A percentile compares a stretch with the other conserved stretches of the same genome.
Evolutionary conservation across 1,140 invertebrate species (phyloP).

Genomic region (Zaprionus tsacasi): DNA sequence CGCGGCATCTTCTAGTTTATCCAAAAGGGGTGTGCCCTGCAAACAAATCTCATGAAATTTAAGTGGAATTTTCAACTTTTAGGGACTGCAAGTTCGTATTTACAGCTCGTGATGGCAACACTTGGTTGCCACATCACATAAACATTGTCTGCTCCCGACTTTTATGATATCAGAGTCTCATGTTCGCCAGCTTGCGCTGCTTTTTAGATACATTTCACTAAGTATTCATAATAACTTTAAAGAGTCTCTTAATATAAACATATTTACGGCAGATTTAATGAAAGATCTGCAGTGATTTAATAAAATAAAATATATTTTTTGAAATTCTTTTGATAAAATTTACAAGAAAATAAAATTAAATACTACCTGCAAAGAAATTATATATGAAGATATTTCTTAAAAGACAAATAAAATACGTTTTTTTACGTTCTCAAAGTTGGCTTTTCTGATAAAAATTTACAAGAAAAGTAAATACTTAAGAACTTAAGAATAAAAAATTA

Average conservation of each 20-base stretch:
- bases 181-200: background rate
- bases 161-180: background rate
- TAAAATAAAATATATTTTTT: too few species aligned
- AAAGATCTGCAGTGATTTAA: too few species aligned
- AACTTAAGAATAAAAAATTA: too few species aligned
- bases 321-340: too few species aligned
- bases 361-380: too few species aligned
- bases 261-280: too few species aligned
- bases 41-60: constrained; percentile 41
- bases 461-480: too few species aligned
- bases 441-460: too few species aligned
- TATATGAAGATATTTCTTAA: too few species aligned
- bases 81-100: constrained; percentile 13
- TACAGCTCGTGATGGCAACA: constrained; percentile 3
- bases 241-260: background rate
- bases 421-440: too few species aligned
- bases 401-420: too few species aligned
- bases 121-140: constrained; percentile 14
- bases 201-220: background rate
- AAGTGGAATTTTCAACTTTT: constrained; percentile 47
- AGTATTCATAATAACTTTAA: background rate
- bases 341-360: too few species aligned
- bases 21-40: constrained; percentile 20
- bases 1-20: constrained; percentile 7
- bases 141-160: constrained; percentile 4